Evolutionary conservation across 2,113 vertebrate genomes (phyloP), one percentile per base, ranked within the genome.

Genomic region (Ammospiza nelsoni): DNA sequence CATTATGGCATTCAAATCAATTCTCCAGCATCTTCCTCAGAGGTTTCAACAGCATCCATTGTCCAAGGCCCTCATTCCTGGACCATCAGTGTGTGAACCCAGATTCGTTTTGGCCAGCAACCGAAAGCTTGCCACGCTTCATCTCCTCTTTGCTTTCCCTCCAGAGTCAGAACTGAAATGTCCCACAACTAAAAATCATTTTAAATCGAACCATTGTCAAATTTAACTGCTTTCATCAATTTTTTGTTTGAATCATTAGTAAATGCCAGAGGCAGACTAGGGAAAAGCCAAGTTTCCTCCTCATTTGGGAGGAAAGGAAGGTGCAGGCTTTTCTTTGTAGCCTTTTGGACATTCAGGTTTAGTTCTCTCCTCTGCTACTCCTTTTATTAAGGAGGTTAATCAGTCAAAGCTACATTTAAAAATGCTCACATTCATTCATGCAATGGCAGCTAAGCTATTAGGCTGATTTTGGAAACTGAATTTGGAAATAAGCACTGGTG

Each of bases 1-100:
- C 68, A 52, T 84, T 92, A 80, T 74, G 68, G 65, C 83, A 88
- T 94, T 94, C 87, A 95, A 65, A 88, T 93, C 75, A 96, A 59
- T 73, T 90, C 59, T 54, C 35, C 46, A 83, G 41, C 35, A 8
- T 94, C 73, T 68, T 84, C 48, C 73, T 75, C 29, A 61, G 58
- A 73, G 27, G 9, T 71, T 95, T 73, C 75, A 91, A 2, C 43
- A 80, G 7, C 35, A 52, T 65, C 43, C 3, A 1, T 74, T 86
- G 59, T 77, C 48, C 72, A 77, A 67, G 65, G 49, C 43, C 27
- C 1, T 3, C 39, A 33, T 86, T 83, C 48, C 46, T 74, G 61
- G n/a, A 58, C 57, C 54, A 58, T 95, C 91, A 92, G 15, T 77
- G 43, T 82, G 48, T 55, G 59, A 90, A 43, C 3, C 6, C 14